Evolutionary conservation across 2,888 invertebrate species (phyloP).

Genomic region (Plagiodera versicolora): DNA sequence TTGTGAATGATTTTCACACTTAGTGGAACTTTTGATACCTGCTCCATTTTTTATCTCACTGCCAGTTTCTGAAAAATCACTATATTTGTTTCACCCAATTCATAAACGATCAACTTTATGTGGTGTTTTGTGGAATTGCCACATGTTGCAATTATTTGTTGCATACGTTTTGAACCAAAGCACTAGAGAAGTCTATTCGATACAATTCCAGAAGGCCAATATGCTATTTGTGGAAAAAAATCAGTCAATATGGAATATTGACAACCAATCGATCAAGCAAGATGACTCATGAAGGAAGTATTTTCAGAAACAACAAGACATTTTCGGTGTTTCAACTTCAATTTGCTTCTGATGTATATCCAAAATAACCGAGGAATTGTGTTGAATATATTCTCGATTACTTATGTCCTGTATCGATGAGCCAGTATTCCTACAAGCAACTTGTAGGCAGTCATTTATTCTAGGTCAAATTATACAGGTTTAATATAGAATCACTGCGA

Average conservation of each 20-base stretch:
- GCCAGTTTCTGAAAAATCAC: slow-evolving; percentile 30
- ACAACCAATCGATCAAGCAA: no score
- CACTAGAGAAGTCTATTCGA: neutral
- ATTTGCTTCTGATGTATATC: neutral
- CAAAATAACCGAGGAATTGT: neutral
- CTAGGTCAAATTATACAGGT: slow-evolving; percentile 52
- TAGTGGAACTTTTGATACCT: slow-evolving; percentile 8
- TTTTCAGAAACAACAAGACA: no score
- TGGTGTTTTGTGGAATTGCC: slow-evolving; percentile 14
- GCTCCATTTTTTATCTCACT: slow-evolving; percentile 37
- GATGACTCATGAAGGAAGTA: no score
- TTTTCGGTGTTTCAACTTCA: neutral
- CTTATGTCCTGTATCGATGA: slow-evolving; percentile 43
- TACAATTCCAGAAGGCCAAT: neutral
- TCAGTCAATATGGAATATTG: no score
- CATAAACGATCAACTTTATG: slow-evolving; percentile 21
- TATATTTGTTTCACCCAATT: slow-evolving; percentile 22
- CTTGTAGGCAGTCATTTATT: slow-evolving; percentile 52
- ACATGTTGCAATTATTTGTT: neutral
- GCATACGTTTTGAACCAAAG: neutral
- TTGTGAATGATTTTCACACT: slow-evolving; percentile 4
- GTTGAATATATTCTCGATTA: slow-evolving; percentile 26
- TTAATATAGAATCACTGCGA: slow-evolving; percentile 44
- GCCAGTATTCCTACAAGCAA: slow-evolving; percentile 54
- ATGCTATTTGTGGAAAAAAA: no score